A percentile compares a stretch with the other conserved stretches of the same genome.
Conservation (phyloP, 2,888 invertebrate species). For the Pachycephus smyrnensis region DNA sequence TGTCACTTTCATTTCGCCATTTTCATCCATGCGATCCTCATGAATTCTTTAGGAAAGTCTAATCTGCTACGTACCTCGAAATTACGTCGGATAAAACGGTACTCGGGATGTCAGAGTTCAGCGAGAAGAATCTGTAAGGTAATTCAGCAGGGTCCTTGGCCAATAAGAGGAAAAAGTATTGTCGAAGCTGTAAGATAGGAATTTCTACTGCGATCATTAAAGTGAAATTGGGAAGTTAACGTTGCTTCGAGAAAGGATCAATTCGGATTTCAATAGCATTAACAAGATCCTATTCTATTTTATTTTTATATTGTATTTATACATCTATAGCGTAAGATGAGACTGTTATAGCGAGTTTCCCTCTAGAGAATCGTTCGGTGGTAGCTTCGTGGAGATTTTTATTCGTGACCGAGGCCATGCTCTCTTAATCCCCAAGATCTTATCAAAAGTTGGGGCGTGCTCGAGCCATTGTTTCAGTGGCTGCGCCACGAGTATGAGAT, state of each 20-base stretch:
- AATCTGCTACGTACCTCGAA: not conserved
- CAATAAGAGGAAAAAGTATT: not conserved
- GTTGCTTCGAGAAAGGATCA: not conserved
- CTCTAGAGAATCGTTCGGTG: not conserved
- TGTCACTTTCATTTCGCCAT: not conserved
- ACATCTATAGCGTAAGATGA: not conserved
- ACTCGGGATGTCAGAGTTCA: not conserved
- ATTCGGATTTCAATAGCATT: not conserved
- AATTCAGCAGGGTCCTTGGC: not conserved
- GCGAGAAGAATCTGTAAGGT: not conserved
- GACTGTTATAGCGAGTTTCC: not conserved
- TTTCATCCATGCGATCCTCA: not conserved
- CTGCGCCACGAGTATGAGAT: conserved; percentile 35
- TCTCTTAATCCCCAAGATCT: conserved; percentile 6
- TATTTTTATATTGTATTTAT: not conserved
- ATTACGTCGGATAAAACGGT: not conserved
- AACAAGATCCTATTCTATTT: not conserved
- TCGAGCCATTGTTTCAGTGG: conserved; percentile 41
- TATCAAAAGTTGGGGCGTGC: conserved; percentile 20
- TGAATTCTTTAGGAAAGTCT: not conserved
- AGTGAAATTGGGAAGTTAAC: not conserved
- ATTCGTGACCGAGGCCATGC: conserved; percentile 2
- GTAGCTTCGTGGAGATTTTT: conserved; percentile 7
- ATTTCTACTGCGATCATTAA: not conserved
- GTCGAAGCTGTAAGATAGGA: not conserved